A percentile compares a stretch with the other conserved stretches of the same genome.
phyloP scores from a whole-genome alignment of 2,888 invertebrate genomes.

The Chrysolina americana region DNA sequence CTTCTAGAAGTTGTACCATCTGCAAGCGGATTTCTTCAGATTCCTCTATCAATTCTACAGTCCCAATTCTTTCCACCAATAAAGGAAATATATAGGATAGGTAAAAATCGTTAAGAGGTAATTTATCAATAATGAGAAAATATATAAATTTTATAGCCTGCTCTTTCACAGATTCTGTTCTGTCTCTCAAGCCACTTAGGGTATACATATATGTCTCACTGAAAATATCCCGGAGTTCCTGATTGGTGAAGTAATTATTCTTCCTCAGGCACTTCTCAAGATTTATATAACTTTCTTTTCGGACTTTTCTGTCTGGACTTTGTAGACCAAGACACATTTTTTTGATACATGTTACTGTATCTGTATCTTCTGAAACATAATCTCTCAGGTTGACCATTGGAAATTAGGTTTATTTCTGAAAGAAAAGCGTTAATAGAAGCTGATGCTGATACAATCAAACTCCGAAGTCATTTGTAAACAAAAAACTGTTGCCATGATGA shows the following conservation, averaged over 20 bases:
- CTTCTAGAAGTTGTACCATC: conserved; percentile 77
- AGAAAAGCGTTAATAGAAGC: too few species aligned
- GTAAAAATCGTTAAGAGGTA: conserved; percentile 81
- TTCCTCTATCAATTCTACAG: conserved; percentile 79
- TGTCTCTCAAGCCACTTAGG: conserved; percentile 72
- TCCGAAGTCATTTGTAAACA: too few species aligned
- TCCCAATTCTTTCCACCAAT: conserved; percentile 83
- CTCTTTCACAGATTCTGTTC: conserved; percentile 77
- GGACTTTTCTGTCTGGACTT: conserved; percentile 74
- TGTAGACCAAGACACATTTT: conserved; percentile 69
- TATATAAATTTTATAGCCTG: conserved; percentile 73
- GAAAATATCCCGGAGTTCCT: conserved; percentile 67
- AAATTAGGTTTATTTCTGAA: neutral
- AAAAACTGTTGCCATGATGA: too few species aligned
- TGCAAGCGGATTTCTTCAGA: conserved; percentile 88
- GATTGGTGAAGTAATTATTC: conserved; percentile 66
- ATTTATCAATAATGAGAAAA: conserved; percentile 71
- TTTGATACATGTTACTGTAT: conserved; percentile 53
- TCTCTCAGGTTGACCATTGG: conserved; percentile 29
- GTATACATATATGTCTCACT: conserved; percentile 69
- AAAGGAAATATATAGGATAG: conserved; percentile 83
- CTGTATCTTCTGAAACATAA: conserved; percentile 39
- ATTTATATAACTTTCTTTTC: conserved; percentile 74
- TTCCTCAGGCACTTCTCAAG: conserved; percentile 72
- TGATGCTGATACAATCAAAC: too few species aligned